Evolutionary conservation across 2,888 invertebrate species (phyloP), one percentile per base, ranked within the genome.

Genomic region (Metellina segmentata): DNA sequence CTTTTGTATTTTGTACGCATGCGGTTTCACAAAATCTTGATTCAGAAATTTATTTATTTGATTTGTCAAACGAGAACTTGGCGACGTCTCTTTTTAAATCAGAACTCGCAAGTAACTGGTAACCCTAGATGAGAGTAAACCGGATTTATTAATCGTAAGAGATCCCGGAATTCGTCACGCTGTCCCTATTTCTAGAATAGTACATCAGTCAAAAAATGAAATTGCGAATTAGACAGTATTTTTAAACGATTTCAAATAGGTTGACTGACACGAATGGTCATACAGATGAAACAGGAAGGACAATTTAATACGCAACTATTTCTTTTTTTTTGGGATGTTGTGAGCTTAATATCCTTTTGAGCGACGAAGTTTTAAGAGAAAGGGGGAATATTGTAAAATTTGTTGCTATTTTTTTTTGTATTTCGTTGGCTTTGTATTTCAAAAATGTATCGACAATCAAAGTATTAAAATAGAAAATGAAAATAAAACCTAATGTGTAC

Each of bases 91-190:
- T 6, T 16, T 61, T 61, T 61, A 61, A 61, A 61, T 61, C 11
- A 61, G 34, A 9, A 9, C 61, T 9, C 11, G 61, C 61, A 61
- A 61, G 9, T 16, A 16, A 16, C 49, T 16, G 83, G 61, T 74
- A 74, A 74, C 83, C 83, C 74, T 48, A 53, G 8, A 34, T 20
- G 83, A 85, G 53, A 52, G 74, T 48, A 52, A 85, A 75, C 85
- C 85, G 61, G 75, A 85, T 85, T 85, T 85, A 72, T 71, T 20
- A 74, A 52, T 52, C 61, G 61, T 16, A 61, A 61, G 61, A 61
- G 11, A 61, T 61, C 61, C 61, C 61, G 61, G 61, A 61, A 61
- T 61, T 61, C 61, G 61, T 61, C 61, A 16, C 61, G 9, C 11
- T 61, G 61, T 8, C 61, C 61, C 16, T 61, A 61, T 9, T 61